Evolutionary conservation across 30 jellyfish, hydroid and myxozoan genomes (phyloP).

Genomic region (Aurelia sp.): DNA sequence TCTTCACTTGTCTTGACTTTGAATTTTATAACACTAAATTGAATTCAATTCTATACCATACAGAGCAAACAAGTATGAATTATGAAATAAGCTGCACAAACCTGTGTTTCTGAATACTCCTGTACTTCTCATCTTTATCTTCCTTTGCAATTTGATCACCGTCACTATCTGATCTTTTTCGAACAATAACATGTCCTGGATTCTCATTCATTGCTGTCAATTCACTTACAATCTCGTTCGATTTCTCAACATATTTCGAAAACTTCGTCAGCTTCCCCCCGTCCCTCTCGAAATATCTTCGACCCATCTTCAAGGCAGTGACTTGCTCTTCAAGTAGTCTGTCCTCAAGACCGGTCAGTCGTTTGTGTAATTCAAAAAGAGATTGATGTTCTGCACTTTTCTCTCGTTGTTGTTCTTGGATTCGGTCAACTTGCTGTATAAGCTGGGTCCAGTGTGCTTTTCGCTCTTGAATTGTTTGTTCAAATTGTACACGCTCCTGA

Average conservation of each 20-base stretch:
- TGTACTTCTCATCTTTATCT: neutral
- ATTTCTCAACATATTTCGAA: conserved; percentile 66
- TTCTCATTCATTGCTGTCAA: conserved; percentile 13
- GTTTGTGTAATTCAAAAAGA: conserved; percentile 65
- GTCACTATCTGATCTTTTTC: too few species aligned
- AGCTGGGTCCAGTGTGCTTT: conserved; percentile 73
- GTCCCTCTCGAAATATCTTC: conserved; percentile 49
- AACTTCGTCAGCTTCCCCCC: conserved; percentile 63
- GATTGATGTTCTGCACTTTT: conserved; percentile 74
- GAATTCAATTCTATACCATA: too few species aligned
- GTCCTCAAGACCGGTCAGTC: conserved; percentile 71
- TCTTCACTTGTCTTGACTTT: too few species aligned
- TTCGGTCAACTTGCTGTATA: conserved; percentile 50
- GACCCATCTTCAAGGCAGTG: conserved; percentile 38
- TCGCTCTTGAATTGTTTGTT: conserved; percentile 72
- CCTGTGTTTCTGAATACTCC: neutral
- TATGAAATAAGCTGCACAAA: neutral
- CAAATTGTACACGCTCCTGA: conserved; percentile 37
- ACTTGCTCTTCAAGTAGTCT: conserved; percentile 54
- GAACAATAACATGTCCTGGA: neutral
- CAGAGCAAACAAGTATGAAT: too few species aligned
- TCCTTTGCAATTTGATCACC: neutral
- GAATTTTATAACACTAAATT: too few species aligned
- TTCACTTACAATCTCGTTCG: conserved; percentile 43
- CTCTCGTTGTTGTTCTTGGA: conserved; percentile 42